Base-by-base conservation (phyloP, 1,140 invertebrate genomes). In the Stenopsyche tienmushanensis region DNA sequence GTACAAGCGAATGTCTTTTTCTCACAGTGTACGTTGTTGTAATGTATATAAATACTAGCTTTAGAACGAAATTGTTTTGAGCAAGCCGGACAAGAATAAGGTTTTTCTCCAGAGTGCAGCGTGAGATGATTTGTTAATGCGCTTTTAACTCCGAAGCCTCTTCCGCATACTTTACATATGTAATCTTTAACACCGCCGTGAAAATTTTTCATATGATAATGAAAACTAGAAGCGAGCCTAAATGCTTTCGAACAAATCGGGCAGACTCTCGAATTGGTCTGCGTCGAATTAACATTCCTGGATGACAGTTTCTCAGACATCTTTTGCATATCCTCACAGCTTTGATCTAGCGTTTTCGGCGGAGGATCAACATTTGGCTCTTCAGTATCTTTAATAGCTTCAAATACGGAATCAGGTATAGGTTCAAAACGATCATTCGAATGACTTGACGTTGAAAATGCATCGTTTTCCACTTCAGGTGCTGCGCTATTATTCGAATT, bases 21-120 rank as follows among this genome's bases (percentile, higher is more conserved):
- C 18, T 84, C 77, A 0, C 74, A 80, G 73, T 80, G 77, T 13
- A 74, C 77, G 72, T 71, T 77, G 67, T 79, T 77, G n/a, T 75
- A 73, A 72, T 87, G 85, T 45, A 83, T 82, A 69, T 84, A 84
- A 3, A 83, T 72, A 2, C 82, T 78, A 0, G 82, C 80, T 26
- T 79, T 77, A 0, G 80, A 79, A 1, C 79, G 77, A 72, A 85
- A 86, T 8, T 73, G 75, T 69, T 84, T 84, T 3, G 75, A 77
- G 65, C 84, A 85, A 2, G 73, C 70, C 8, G 78, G 73, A 66
- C 84, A 85, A 10, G 77, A 72, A 39, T 78, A 80, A 0, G 77
- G 76, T n/a, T 78, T 74, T 68, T 82, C 78, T 0, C 73, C 80
- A 0, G 80, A 79, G 67, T 86, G 84, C 13, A 81, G 50, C 17